Conservation (phyloP, 2,113 vertebrate genomes). For the Cryptomyrus ogoouensis region DNA sequence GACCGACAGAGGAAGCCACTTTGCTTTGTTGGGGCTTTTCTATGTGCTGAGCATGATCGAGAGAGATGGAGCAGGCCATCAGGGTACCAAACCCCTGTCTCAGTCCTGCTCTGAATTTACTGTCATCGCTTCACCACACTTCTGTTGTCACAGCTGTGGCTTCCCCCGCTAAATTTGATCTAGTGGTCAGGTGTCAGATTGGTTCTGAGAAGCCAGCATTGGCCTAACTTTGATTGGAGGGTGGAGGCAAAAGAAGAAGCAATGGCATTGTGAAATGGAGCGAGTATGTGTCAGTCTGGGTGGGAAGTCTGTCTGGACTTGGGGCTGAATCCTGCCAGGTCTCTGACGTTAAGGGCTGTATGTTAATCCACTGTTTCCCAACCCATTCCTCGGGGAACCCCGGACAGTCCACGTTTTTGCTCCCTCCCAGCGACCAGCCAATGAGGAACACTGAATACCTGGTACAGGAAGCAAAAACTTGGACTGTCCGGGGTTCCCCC, state of each 20-base stretch:
- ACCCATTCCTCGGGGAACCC: too few species aligned
- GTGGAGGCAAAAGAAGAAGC: not conserved
- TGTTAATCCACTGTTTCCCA: not conserved
- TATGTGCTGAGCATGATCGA: not conserved
- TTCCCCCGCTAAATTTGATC: not conserved
- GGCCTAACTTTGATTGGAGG: not conserved
- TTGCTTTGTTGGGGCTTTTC: not conserved
- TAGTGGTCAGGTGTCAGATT: not conserved
- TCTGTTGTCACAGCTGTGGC: not conserved
- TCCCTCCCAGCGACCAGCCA: too few species aligned
- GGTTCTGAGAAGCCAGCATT: not conserved
- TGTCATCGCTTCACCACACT: not conserved
- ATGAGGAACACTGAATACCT: too few species aligned
- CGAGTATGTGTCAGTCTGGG: not conserved
- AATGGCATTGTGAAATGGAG: not conserved
- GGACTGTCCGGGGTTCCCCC: too few species aligned
- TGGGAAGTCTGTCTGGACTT: not conserved
- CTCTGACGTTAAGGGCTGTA: not conserved
- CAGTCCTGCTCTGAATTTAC: not conserved
- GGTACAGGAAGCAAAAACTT: too few species aligned
- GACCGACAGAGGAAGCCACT: not conserved
- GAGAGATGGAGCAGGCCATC: not conserved
- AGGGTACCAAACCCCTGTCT: not conserved
- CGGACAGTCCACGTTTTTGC: too few species aligned
- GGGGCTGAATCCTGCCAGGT: not conserved